These are phyloP conservation scores for Zenarchopterus dispar DNA, from an alignment of 2,797 vertebrate genomes.

Conservation along the genomic window DNA sequence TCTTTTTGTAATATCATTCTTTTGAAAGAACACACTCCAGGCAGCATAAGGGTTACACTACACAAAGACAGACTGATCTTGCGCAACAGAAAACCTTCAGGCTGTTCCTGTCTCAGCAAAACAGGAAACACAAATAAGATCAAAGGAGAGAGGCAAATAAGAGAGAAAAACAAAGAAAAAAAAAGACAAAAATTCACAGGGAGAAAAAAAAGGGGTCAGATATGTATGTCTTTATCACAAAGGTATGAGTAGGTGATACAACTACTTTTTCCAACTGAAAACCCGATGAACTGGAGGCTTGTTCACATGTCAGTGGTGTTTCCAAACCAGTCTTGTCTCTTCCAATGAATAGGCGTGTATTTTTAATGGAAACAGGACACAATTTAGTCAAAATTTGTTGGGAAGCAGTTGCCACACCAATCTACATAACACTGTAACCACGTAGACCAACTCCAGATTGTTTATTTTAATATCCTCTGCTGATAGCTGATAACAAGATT, in stretches of 20 bases:
- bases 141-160: background rate
- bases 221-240: constrained; percentile 45
- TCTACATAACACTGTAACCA: background rate
- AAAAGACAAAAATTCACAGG: constrained; percentile 17
- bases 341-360: background rate
- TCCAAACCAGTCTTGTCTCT: background rate
- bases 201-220: constrained; percentile 26
- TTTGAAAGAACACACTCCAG: constrained; percentile 1
- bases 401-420: constrained; percentile 6
- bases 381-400: background rate
- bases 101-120: constrained; percentile 49
- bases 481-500: constrained; percentile 10
- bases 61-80: constrained; percentile 24
- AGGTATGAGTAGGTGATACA: constrained; percentile 1
- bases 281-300: background rate
- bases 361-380: background rate
- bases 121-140: constrained; percentile 38
- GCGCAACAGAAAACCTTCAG: constrained; percentile 48
- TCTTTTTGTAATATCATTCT: constrained; percentile 8
- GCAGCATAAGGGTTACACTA: constrained; percentile 18
- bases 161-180: constrained; percentile 5
- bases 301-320: background rate
- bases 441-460: background rate
- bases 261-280: constrained; percentile 47
- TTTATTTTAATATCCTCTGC: background rate